These are phyloP conservation scores for Phyllotreta cruciferae DNA, from an alignment of 2,888 invertebrate genomes.

Conservation along the genomic window DNA sequence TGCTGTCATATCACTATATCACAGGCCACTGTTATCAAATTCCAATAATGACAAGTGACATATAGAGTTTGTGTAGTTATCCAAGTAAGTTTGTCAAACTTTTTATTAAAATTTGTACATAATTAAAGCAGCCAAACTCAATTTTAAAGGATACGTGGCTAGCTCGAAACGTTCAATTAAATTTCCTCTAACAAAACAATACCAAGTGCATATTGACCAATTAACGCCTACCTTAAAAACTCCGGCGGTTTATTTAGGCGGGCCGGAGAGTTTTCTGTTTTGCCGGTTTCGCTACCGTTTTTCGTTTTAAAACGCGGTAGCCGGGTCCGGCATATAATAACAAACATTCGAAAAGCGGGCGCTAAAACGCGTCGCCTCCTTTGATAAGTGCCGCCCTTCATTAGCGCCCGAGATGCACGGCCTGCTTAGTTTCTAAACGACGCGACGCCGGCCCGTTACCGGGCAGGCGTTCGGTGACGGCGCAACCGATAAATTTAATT, in stretches of 20 bases:
- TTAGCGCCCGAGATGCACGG: conserved; percentile 50
- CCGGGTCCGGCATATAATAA: background rate
- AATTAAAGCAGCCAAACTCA: no score
- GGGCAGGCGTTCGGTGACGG: conserved; percentile 46
- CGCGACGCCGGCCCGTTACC: conserved; percentile 50
- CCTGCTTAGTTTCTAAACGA: conserved; percentile 48
- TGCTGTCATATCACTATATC: no score
- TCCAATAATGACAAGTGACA: no score
- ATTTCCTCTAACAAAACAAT: no score
- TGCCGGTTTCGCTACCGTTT: no score
- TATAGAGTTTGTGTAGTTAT: no score
- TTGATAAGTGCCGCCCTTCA: conserved; percentile 48
- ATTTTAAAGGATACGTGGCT: no score
- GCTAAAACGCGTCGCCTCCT: conserved; percentile 37
- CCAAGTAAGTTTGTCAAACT: no score
- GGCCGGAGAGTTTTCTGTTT: background rate
- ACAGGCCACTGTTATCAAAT: no score
- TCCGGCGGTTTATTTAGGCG: conserved; percentile 9
- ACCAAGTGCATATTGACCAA: background rate
- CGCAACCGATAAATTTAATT: conserved; percentile 48
- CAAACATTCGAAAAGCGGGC: conserved; percentile 31
- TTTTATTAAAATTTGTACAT: no score
- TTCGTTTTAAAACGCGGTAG: conserved; percentile 16
- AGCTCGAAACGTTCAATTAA: no score
- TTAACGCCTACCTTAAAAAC: conserved; percentile 18